A percentile compares a stretch with the other conserved stretches of the same genome.
Conservation (phyloP, 2,888 invertebrate species). For the Sphaerophoria rueppellii region DNA sequence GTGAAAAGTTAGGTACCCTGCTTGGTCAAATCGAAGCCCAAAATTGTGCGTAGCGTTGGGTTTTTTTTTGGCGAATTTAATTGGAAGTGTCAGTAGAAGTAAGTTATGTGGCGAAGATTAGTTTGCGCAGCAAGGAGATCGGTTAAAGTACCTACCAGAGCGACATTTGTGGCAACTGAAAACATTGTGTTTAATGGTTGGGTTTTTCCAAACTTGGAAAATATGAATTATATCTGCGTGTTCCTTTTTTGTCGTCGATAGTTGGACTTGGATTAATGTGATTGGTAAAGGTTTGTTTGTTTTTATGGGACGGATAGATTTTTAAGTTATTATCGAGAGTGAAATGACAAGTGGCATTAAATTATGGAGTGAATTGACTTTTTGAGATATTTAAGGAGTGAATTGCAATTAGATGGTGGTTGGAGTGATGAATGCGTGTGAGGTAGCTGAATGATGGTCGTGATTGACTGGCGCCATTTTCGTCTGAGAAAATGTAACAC, state of each 20-base stretch:
- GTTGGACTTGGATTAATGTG: constrained; percentile 52
- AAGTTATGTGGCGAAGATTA: constrained; percentile 49
- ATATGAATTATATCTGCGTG: constrained; percentile 60
- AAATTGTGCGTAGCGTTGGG: constrained; percentile 14
- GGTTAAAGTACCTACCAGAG: background rate
- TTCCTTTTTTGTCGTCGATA: background rate
- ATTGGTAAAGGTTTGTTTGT: background rate
- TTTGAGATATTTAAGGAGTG: constrained; percentile 57
- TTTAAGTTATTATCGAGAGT: constrained; percentile 55
- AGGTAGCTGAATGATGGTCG: background rate
- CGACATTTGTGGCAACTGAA: constrained; percentile 13
- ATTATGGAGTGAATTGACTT: constrained; percentile 54
- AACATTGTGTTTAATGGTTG: constrained; percentile 34
- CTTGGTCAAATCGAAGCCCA: background rate
- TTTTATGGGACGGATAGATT: constrained; percentile 36
- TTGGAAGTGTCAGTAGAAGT: constrained; percentile 67
- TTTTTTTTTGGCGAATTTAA: constrained; percentile 65
- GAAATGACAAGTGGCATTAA: constrained; percentile 53
- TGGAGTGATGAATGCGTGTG: background rate
- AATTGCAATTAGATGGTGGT: constrained; percentile 37
- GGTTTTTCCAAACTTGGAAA: constrained; percentile 51
- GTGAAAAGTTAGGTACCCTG: constrained; percentile 35
- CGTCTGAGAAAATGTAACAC: constrained; percentile 35
- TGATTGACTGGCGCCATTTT: constrained; percentile 26
- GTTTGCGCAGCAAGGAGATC: background rate